Evolutionary conservation across 2,888 invertebrate genomes (phyloP), one percentile per base, ranked within the genome.

Genomic region (Metellina segmentata): DNA sequence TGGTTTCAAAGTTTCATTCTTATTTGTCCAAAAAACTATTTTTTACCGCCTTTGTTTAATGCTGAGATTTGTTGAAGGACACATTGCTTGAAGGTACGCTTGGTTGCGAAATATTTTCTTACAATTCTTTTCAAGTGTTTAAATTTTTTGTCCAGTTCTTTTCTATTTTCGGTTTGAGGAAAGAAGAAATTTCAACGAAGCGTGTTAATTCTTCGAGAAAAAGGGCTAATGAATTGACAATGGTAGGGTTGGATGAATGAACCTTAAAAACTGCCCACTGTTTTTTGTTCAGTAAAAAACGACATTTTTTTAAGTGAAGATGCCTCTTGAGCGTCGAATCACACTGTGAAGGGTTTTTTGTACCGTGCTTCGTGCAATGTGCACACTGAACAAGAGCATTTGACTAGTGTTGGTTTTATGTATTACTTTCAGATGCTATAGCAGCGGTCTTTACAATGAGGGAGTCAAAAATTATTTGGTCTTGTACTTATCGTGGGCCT

Each of bases 141-240:
- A 16, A 61, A 61, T 61, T 61, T 61, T 61, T 61, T 61, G 16
- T 61, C 34, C n/a, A n/a, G 34, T 34, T 4, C 34, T 34, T 34
- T 34, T 34, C 34, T 34, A 4, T 61, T 61, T 61, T 61, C 7
- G 11, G 9, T 9, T 16, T 61, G 9, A 61, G 6, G 61, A 61
- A 61, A 61, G 16, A 7, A 61, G 48, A 34, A 20, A 6, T 74
- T 34, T 34, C 4, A 4, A 74, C 34, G 13, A 2, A 9, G 6
- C 49, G 19, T 11, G 11, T 78, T 78, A 19, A 20, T n/a, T 52
- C 11, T 11, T 7, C 11, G 19, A 19, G 5, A 8, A 19, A 78
- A 53, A 9, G 11, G 51, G 78, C 11, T 78, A 7, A 78, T 78
- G 52, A 53, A 78, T 53, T 78, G 51, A 78, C 53, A 78, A 20